phyloP scores from a whole-genome alignment of 2,113 vertebrate species.

The Phyllopteryx taeniolatus region DNA sequence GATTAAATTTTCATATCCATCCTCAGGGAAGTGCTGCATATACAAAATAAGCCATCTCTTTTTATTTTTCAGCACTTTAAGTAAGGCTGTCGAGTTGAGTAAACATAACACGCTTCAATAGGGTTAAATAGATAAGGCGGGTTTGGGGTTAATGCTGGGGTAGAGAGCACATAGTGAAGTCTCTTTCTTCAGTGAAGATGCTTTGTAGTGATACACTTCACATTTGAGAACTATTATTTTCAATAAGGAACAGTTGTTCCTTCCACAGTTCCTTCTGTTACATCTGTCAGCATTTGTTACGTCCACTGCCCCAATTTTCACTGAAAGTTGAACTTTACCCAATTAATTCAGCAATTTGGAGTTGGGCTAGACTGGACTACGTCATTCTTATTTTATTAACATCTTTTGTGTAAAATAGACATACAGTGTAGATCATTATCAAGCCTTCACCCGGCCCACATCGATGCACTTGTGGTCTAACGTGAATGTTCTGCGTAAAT shows the following conservation, averaged over 20 bases:
- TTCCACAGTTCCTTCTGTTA: neutral
- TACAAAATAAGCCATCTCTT: slow-evolving; percentile 62
- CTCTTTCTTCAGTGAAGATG: slow-evolving; percentile 21
- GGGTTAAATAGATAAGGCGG: slow-evolving; percentile 55
- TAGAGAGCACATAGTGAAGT: slow-evolving; percentile 28
- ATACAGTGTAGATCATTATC: too few species aligned
- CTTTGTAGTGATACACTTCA: slow-evolving; percentile 11
- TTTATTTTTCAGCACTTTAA: slow-evolving; percentile 61
- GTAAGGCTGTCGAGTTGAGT: slow-evolving; percentile 34
- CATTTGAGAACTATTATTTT: neutral
- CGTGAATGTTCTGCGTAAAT: too few species aligned
- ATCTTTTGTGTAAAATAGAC: too few species aligned
- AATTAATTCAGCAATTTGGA: neutral
- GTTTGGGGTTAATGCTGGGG: neutral
- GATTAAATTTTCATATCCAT: slow-evolving; percentile 70
- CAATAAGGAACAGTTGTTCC: neutral
- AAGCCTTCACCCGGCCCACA: too few species aligned
- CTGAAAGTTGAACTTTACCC: neutral
- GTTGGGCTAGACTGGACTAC: neutral
- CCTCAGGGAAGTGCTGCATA: slow-evolving; percentile 65
- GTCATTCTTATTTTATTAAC: neutral
- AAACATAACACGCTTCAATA: slow-evolving; percentile 50
- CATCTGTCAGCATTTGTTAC: neutral
- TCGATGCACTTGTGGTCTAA: too few species aligned
- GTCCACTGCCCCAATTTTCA: neutral